Conservation (phyloP, 2,888 invertebrate genomes). For the Cheilosia impressa region DNA sequence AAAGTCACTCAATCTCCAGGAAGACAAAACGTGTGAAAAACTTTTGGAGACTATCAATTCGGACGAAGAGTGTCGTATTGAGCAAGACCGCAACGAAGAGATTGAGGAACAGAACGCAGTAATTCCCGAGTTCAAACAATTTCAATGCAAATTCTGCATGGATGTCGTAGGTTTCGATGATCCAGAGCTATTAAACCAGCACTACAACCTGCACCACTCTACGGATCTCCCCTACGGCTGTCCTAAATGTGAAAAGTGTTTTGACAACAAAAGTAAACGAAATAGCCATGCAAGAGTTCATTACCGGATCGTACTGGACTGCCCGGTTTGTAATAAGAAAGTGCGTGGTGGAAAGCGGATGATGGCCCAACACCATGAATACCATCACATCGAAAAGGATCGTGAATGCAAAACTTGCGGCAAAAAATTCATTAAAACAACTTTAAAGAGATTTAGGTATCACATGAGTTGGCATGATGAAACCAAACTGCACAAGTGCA, state of each 20-base stretch:
- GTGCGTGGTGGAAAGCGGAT: slow-evolving; percentile 58
- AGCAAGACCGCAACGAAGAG: slow-evolving; percentile 18
- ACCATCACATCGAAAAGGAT: slow-evolving; percentile 46
- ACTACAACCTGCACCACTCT: slow-evolving; percentile 50
- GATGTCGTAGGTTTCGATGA: slow-evolving; percentile 63
- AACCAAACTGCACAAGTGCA: slow-evolving; percentile 58
- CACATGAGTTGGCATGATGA: slow-evolving; percentile 67
- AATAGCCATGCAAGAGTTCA: slow-evolving; percentile 58
- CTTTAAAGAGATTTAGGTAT: slow-evolving; percentile 56
- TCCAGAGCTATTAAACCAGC: slow-evolving; percentile 48
- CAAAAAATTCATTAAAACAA: slow-evolving; percentile 35
- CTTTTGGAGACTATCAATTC: slow-evolving; percentile 11
- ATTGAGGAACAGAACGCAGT: slow-evolving; percentile 41
- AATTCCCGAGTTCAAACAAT: slow-evolving; percentile 50
- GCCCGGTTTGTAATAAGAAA: slow-evolving; percentile 53
- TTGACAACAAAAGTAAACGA: slow-evolving; percentile 45
- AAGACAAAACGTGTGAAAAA: slow-evolving; percentile 10
- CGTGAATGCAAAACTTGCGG: slow-evolving; percentile 51
- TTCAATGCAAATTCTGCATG: slow-evolving; percentile 59
- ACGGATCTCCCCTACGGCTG: slow-evolving; percentile 51
- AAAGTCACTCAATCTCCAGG: background rate
- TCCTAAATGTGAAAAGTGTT: slow-evolving; percentile 60
- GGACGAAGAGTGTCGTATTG: slow-evolving; percentile 11
- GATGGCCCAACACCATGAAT: slow-evolving; percentile 64
- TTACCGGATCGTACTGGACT: slow-evolving; percentile 35